A percentile compares a stretch with the other conserved stretches of the same genome.
Evolutionary conservation across 1,140 invertebrate genomes (phyloP).

Genomic region (Cepaea nemoralis): DNA sequence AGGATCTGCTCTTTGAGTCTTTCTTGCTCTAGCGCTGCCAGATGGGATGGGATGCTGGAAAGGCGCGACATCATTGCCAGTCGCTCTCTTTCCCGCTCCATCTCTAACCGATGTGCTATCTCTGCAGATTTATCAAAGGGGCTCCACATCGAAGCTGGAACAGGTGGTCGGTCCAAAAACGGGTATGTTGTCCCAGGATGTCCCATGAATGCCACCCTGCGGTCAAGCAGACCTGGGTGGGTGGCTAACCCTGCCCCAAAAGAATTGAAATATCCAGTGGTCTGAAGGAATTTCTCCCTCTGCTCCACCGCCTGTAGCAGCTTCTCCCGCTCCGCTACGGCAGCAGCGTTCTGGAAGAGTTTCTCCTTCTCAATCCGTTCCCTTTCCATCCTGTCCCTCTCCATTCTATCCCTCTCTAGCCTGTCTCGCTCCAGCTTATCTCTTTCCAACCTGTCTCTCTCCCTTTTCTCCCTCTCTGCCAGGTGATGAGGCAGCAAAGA

Average conservation of each 20-base stretch:
- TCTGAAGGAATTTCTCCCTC: constrained; percentile 32
- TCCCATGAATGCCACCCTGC: constrained; percentile 1
- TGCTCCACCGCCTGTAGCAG: constrained; percentile 41
- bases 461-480: constrained; percentile 34
- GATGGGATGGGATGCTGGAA: constrained; percentile 34
- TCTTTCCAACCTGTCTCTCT: constrained; percentile 36
- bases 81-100: constrained; percentile 55
- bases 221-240: constrained; percentile 27
- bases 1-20: constrained; percentile 57
- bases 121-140: constrained; percentile 57
- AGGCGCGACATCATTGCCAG: constrained; percentile 48
- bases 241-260: constrained; percentile 18
- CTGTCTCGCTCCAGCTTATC: constrained; percentile 28
- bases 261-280: constrained; percentile 2
- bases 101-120: constrained; percentile 51
- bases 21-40: constrained; percentile 54
- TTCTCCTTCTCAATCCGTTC: constrained; percentile 38
- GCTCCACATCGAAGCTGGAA: constrained; percentile 52
- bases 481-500: constrained; percentile 1
- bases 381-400: constrained; percentile 32
- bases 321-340: constrained; percentile 47
- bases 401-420: constrained; percentile 29
- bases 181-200: constrained; percentile 39
- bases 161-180: constrained; percentile 49
- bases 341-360: constrained; percentile 22